Evolutionary conservation across 2,888 invertebrate species (phyloP), one percentile per base, ranked within the genome.

Genomic region (Archaeoteleia sp.): DNA sequence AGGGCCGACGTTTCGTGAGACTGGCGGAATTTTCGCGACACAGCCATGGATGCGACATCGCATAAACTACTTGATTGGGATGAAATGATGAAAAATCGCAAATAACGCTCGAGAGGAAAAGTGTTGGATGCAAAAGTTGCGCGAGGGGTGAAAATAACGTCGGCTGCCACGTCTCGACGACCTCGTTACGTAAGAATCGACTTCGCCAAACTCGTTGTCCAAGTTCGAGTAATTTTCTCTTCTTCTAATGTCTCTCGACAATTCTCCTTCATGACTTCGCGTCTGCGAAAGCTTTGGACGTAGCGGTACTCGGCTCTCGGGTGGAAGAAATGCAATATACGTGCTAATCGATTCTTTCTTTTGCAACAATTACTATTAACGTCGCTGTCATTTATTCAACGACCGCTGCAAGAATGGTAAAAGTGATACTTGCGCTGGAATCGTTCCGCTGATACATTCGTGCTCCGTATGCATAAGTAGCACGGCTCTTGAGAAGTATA

Each of bases 161-260:
- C 30, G 66, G 46, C n/a, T n/a, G 45, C 48, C 48, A 35, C 76
- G 66, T 71, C 70, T 72, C 73, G 72, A 72, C 70, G 71, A 71
- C 65, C 73, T 75, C 74, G 75, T 77, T 78, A 74, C 71, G 68
- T 70, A 66, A 60, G 75, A 74, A 78, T 78, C 71, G 78, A 76
- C 77, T 77, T 75, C 67, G 67, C 67, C 67, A 40, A 75, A 77
- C 74, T 77, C 69, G 67, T 73, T 71, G 73, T 71, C 74, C 67
- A 76, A 78, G 76, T 78, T 75, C 68, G 37, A 40, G 53, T 49
- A 51, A 65, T 60, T 65, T 69, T 65, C 60, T 54, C 55, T 68
- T 58, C 57, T 57, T 54, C 54, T 66, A 67, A 61, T 67, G 61
- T 57, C 61, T 60, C 51, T 61, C 61, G 61, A 57, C 67, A 45